phyloP scores from a whole-genome alignment of 2,113 vertebrate species.

The Vulpes ferrilata region DNA sequence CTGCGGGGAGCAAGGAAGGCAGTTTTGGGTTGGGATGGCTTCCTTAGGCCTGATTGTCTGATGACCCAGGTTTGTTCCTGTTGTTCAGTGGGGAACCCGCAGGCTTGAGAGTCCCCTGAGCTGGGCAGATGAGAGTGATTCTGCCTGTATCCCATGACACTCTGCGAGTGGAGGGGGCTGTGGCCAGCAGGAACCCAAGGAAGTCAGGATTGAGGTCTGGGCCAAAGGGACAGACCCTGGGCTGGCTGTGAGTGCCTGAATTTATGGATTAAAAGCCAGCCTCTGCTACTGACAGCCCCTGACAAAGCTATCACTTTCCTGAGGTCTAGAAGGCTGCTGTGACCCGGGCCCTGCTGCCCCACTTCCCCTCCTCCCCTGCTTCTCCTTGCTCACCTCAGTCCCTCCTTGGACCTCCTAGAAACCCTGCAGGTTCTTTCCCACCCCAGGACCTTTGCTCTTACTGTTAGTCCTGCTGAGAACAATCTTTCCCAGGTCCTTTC shows the following conservation, averaged over 20 bases:
- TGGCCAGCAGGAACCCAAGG: neutral
- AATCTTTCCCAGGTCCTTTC: neutral
- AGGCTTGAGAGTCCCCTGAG: neutral
- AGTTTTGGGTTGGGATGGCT: neutral
- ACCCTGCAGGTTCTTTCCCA: neutral
- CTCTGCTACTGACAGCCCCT: neutral
- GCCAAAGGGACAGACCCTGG: neutral
- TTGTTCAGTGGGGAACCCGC: neutral
- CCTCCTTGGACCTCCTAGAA: neutral
- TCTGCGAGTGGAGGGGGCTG: accelerated
- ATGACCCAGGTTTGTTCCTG: neutral
- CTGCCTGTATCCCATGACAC: neutral
- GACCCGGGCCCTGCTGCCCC: neutral
- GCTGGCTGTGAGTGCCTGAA: neutral
- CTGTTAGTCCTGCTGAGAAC: neutral
- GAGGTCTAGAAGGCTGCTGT: neutral
- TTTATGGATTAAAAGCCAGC: neutral
- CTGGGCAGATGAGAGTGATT: neutral
- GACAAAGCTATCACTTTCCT: accelerated
- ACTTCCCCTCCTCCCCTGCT: accelerated
- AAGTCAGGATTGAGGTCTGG: neutral
- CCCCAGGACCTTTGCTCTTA: neutral
- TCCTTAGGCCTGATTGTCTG: neutral
- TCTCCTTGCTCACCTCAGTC: too few species aligned
- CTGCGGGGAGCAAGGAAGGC: neutral